Evolutionary conservation across 2,113 vertebrate species (phyloP), one percentile per base, ranked within the genome.

Genomic region (Osmerus mordax): DNA sequence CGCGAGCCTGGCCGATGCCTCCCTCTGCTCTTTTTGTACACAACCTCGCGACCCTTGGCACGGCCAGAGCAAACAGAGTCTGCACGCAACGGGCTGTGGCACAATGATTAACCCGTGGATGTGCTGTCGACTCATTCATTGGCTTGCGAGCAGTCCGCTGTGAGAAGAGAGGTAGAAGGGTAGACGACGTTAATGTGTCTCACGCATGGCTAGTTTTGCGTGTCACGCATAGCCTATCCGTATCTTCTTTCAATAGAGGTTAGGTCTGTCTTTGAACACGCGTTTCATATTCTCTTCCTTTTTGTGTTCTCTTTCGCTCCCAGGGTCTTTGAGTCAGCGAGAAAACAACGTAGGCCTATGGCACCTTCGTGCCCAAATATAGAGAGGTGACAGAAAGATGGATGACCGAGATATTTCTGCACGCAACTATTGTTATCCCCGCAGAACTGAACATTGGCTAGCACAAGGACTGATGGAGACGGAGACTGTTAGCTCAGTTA

Each of bases 51-150:
- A 91, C 91, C 90, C 90, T 90, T 91, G 89, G 88, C 92, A 91
- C 85, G 84, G 85, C 72, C 84, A 80, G 78, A 89, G 87, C 90
- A 93, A 92, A 93, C 92, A 93, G 75, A 84, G 91, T 93, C 91
- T 91, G 92, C 92, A 93, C 91, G 92, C 92, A 89, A 92, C 74
- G 55, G 77, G 19, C 72, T 63, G 62, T 63, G 76, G 74, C 87
- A 85, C 88, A 91, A 93, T 92, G 84, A 92, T 92, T 93, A 92
- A 93, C 89, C 82, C 87, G 68, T 32, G 85, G 84, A 84, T 89
- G 81, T 78, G 83, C 79, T 81, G 72, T 77, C 64, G 13, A 61
- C 18, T 12, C 1, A 9, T 73, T 67, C 62, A 19, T 29, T 71
- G 71, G 73, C 83, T 71, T 77, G 79, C 51, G 41, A 51, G 41